Conservation (phyloP, 1,140 invertebrate genomes). For the Palaemon carinicauda region DNA sequence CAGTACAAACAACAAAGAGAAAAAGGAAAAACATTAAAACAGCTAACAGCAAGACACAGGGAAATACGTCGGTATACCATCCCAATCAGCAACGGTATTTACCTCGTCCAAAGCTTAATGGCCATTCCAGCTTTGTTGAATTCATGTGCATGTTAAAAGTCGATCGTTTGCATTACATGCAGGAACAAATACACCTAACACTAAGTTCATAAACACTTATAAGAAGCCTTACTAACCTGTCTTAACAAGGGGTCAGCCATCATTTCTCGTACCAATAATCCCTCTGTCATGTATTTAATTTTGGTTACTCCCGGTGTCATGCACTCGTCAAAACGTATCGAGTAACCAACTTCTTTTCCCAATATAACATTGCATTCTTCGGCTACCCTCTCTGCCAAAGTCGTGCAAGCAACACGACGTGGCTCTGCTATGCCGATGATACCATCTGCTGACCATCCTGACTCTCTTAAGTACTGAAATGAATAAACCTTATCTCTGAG, state of each 20-base stretch:
- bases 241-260: slow-evolving; percentile 91
- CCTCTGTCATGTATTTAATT: slow-evolving; percentile 97
- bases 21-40: too few species aligned
- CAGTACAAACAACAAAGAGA: too few species aligned
- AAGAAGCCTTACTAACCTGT: slow-evolving; percentile 32
- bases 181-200: not conserved
- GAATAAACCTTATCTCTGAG: not conserved
- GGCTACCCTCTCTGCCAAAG: slow-evolving; percentile 88
- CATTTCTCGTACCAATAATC: slow-evolving; percentile 92
- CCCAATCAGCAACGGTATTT: too few species aligned
- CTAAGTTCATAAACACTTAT: not conserved
- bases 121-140: too few species aligned
- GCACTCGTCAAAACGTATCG: slow-evolving; percentile 89
- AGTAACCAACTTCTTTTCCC: slow-evolving; percentile 89
- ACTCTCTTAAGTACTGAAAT: slow-evolving; percentile 85
- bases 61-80: too few species aligned
- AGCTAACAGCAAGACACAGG: too few species aligned
- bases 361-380: slow-evolving; percentile 84
- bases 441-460: slow-evolving; percentile 82
- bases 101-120: too few species aligned
- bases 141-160: too few species aligned
- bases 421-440: slow-evolving; percentile 91
- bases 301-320: slow-evolving; percentile 73
- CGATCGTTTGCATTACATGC: too few species aligned
- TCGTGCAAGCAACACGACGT: slow-evolving; percentile 86